Evolutionary conservation across 2,888 invertebrate genomes (phyloP), one percentile per base, ranked within the genome.

Genomic region (Dasypolia templi): DNA sequence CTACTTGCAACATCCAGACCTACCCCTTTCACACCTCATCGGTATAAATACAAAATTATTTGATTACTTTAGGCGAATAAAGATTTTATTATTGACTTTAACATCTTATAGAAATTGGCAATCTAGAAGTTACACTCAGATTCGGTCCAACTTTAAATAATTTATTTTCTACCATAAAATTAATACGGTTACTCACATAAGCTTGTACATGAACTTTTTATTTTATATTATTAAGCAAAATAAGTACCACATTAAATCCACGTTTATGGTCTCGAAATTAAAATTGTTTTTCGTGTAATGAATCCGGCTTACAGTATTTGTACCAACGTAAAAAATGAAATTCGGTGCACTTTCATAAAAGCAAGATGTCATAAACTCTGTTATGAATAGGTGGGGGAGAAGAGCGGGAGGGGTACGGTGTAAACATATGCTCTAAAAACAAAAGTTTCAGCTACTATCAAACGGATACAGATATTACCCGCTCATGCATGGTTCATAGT

Each of bases 391-490:
- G 66, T 61, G 14, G 26, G 29, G 22, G 29, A 22, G 35, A 32
- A 19, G 6, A 2, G 56, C 12, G 59, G 63, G 39, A 29, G 55
- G 51, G 72, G 58, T 44, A 42, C 22, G 39, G 32, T 58, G 75
- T 83, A 75, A 86, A 83, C 77, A 80, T n/a, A n/a, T 72, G 62
- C 59, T 68, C 75, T 86, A 86, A 86, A 79, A 84, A 83, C 77
- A 77, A 83, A 84, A 75, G 58, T 77, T 75, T 71, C 58, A 68
- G 71, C 39, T 64, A 72, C 71, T 59, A 72, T 72, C 58, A 69
- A 76, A 75, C 59, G 58, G 63, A 70, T 64, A 70, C 51, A 67
- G 49, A 69, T 61, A 62, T 69, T 51, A 76, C 26, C 35, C 63
- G 68, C 44, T 71, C 81, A 84, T 71, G 85, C 84, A 71, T 69